A percentile compares a stretch with the other conserved stretches of the same genome.
These are phyloP conservation scores for Aurelia aurita DNA, from an alignment of 30 jellyfish, hydroid and myxozoan species.

Conservation along the genomic window DNA sequence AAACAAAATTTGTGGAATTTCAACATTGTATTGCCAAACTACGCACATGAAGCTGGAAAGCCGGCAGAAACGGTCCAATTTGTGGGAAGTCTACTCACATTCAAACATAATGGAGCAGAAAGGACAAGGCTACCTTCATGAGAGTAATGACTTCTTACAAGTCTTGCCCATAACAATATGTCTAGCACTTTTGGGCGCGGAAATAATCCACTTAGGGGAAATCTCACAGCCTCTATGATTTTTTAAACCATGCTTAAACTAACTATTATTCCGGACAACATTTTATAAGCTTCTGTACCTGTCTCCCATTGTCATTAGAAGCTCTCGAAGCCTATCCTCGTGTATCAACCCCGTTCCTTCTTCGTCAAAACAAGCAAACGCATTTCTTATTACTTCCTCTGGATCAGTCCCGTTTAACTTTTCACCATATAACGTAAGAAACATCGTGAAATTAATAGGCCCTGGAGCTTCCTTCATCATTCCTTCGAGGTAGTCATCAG, in stretches of 20 bases:
- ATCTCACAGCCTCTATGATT: neutral
- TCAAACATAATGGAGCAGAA: too few species aligned
- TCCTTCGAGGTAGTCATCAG: slow-evolving; percentile 91
- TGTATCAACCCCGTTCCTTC: slow-evolving; percentile 90
- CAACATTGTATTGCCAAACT: too few species aligned
- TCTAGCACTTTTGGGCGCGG: neutral
- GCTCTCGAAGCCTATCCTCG: slow-evolving; percentile 95
- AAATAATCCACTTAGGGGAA: neutral
- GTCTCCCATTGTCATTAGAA: slow-evolving; percentile 99
- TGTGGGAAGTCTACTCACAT: too few species aligned
- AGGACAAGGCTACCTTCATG: too few species aligned
- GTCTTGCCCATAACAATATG: too few species aligned
- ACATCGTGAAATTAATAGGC: slow-evolving; percentile 99
- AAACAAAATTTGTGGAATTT: too few species aligned
- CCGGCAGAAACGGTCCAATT: too few species aligned
- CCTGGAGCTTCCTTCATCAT: slow-evolving; percentile 99
- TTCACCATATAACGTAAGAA: slow-evolving; percentile 97
- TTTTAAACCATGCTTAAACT: neutral
- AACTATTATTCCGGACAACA: neutral
- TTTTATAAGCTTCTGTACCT: slow-evolving; percentile 62
- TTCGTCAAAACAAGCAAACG: slow-evolving; percentile 98
- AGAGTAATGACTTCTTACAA: too few species aligned
- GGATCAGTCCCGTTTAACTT: slow-evolving; percentile 99
- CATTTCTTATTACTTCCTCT: slow-evolving; percentile 98
- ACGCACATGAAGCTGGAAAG: too few species aligned